Percentiles rank a stretch among this genome's conserved stretches.
phyloP scores from a whole-genome alignment of 2,113 vertebrate species.

The Passerina amoena region DNA sequence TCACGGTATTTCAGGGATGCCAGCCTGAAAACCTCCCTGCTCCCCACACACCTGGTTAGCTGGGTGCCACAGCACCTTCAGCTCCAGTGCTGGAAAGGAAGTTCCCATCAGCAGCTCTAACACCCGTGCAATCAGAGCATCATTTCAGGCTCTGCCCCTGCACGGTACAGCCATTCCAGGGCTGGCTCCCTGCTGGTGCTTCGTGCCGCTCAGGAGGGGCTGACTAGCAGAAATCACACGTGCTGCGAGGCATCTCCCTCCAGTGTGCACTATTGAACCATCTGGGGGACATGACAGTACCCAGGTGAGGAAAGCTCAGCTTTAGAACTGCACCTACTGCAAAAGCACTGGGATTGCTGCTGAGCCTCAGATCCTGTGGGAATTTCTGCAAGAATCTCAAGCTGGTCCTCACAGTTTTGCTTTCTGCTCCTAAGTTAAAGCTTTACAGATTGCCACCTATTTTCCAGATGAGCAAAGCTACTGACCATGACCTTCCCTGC shows the following conservation, averaged over 20 bases:
- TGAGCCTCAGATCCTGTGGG: not conserved
- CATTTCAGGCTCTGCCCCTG: not conserved
- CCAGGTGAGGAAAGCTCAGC: not conserved
- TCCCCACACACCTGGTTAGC: accelerated
- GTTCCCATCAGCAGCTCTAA: not conserved
- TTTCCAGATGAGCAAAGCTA: not conserved
- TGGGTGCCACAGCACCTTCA: accelerated
- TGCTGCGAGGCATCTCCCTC: not conserved
- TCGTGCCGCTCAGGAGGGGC: not conserved
- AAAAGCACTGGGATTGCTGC: not conserved
- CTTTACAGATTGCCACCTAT: accelerated
- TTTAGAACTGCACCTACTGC: not conserved
- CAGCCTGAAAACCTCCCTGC: not conserved
- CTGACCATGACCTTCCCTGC: not conserved
- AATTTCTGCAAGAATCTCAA: not conserved
- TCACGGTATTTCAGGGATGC: accelerated
- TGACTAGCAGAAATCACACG: not conserved
- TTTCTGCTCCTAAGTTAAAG: not conserved
- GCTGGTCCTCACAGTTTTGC: not conserved
- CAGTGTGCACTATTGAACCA: accelerated
- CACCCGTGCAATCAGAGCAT: not conserved
- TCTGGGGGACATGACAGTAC: not conserved
- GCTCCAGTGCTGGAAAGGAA: not conserved
- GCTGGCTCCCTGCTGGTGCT: not conserved
- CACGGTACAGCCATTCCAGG: not conserved